Percentiles rank a stretch among this genome's conserved stretches.
These are phyloP conservation scores for Trichogramma dendrolimi DNA, from an alignment of 2,888 invertebrate genomes.

Conservation along the genomic window DNA sequence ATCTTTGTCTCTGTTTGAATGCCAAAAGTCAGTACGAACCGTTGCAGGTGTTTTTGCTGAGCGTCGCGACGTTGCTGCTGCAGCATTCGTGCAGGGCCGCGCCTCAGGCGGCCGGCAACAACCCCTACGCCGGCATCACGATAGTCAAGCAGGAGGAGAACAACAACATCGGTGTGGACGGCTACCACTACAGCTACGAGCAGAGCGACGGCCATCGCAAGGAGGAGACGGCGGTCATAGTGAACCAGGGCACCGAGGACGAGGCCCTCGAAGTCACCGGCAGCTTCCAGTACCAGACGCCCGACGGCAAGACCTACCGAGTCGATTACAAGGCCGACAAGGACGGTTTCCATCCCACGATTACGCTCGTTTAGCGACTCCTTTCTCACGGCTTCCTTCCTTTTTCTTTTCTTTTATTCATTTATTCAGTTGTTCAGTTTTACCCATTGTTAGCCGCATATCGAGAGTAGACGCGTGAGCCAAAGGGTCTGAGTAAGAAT, in stretches of 20 bases:
- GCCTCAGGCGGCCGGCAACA: constrained; percentile 37
- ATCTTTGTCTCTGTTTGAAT: too few relatives aligned
- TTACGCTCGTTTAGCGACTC: constrained; percentile 40
- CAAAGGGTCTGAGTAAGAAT: too few relatives aligned
- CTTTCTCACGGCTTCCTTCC: neutral
- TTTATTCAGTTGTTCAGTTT: neutral
- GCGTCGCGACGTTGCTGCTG: constrained; percentile 30
- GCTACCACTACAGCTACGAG: constrained; percentile 49
- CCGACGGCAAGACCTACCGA: constrained; percentile 48
- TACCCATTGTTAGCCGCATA: too few relatives aligned
- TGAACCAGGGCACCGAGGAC: constrained; percentile 47
- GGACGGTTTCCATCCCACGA: constrained; percentile 47
- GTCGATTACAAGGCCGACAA: constrained; percentile 49
- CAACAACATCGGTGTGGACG: constrained; percentile 48
- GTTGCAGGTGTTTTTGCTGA: too few relatives aligned
- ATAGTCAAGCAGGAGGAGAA: constrained; percentile 47
- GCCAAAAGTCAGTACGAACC: too few relatives aligned
- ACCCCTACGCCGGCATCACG: constrained; percentile 42
- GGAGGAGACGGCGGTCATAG: constrained; percentile 48
- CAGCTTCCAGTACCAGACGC: constrained; percentile 44
- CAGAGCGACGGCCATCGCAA: constrained; percentile 50
- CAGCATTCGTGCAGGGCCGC: constrained; percentile 39
- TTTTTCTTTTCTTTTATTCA: neutral
- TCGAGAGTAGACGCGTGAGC: too few relatives aligned
- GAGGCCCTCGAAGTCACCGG: constrained; percentile 46